Evolutionary conservation across 2,797 vertebrate species (phyloP).

Genomic region (Pempheris klunzingeri): DNA sequence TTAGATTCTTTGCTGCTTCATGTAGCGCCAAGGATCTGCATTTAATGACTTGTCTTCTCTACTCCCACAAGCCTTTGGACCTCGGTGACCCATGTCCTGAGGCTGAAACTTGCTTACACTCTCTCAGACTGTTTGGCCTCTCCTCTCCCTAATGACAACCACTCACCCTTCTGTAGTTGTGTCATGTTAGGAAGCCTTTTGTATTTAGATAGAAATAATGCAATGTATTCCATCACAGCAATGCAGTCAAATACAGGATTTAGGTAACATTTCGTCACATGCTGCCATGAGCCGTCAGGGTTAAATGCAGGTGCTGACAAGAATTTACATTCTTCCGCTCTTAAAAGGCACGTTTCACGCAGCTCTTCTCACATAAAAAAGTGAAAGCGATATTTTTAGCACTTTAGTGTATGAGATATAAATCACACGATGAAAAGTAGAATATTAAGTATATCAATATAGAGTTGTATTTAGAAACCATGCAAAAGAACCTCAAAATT

Average conservation of each 20-base stretch:
- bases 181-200: constrained; percentile 15
- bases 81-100: constrained; percentile 40
- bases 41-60: constrained; percentile 57
- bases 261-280: neutral
- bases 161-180: constrained; percentile 7
- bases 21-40: constrained; percentile 21
- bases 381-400: constrained; percentile 28
- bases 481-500: neutral
- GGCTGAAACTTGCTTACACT: constrained; percentile 45
- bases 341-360: constrained; percentile 21
- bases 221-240: constrained; percentile 16
- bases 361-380: constrained; percentile 18
- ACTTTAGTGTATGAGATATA: neutral
- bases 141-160: constrained; percentile 30
- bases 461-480: constrained; percentile 2
- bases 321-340: constrained; percentile 27
- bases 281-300: constrained; percentile 17
- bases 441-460: constrained; percentile 1
- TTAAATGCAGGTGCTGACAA: neutral
- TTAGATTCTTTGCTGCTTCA: constrained; percentile 16
- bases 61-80: constrained; percentile 40
- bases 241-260: constrained; percentile 3
- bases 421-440: neutral
- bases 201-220: constrained; percentile 27
- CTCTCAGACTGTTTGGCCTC: constrained; percentile 17